A percentile compares a stretch with the other conserved stretches of the same genome.
Conservation (phyloP, 2,113 vertebrate genomes). For the Lophius piscatorius region DNA sequence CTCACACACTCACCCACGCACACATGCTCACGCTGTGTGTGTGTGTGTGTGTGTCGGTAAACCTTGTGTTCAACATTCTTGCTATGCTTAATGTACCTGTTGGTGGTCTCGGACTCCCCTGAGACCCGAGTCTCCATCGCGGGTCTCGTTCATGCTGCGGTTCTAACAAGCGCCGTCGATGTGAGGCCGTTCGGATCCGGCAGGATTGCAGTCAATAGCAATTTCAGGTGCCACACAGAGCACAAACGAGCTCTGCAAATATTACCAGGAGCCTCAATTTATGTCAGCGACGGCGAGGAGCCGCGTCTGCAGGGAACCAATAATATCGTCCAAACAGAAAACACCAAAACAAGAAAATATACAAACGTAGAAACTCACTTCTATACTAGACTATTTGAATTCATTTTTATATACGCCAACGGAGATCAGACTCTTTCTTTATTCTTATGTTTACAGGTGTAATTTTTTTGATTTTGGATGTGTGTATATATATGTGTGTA, state of each 20-base stretch:
- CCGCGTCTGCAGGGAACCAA: constrained; percentile 57
- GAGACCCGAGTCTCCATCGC: constrained; percentile 64
- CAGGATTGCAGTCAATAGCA: constrained; percentile 77
- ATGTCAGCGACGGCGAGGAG: constrained; percentile 60
- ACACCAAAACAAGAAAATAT: constrained; percentile 27
- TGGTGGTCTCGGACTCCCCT: constrained; percentile 67
- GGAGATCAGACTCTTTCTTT: too few relatives aligned
- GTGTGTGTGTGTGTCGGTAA: constrained; percentile 57
- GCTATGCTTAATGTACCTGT: constrained; percentile 76
- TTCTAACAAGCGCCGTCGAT: constrained; percentile 77
- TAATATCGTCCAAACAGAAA: constrained; percentile 44
- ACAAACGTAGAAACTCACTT: constrained; percentile 26
- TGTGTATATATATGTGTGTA: too few relatives aligned
- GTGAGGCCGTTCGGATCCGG: constrained; percentile 69
- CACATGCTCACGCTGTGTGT: too few relatives aligned
- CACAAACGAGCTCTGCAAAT: constrained; percentile 77
- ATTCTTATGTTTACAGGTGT: too few relatives aligned
- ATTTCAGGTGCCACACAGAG: constrained; percentile 75
- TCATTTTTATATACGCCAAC: not conserved
- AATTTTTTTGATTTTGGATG: too few relatives aligned
- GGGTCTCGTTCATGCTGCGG: constrained; percentile 69
- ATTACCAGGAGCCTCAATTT: constrained; percentile 67
- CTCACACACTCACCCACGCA: too few relatives aligned
- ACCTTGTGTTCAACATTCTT: constrained; percentile 70
- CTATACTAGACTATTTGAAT: not conserved